Evolutionary conservation across 2,113 vertebrate genomes (phyloP), one percentile per base, ranked within the genome.

Genomic region (Trachemys scripta): DNA sequence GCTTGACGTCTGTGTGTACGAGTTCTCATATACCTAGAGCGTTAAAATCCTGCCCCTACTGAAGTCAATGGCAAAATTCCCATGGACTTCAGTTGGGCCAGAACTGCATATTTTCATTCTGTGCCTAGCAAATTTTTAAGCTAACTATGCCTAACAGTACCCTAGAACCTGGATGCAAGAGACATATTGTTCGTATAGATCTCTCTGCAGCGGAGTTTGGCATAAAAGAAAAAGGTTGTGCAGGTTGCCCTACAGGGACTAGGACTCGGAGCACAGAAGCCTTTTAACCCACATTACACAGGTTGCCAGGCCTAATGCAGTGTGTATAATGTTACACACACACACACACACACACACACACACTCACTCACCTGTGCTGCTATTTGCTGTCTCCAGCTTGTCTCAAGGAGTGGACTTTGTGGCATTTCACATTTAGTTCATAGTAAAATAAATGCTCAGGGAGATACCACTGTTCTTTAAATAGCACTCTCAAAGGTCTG

Each of bases 401-500:
- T 75, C 75, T 80, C 38, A 38, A 2, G 38, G 2, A 42, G 1
- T 1, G 82, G 92, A 89, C 92, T 97, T 88, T 85, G 87, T 1
- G 81, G 91, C 6, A 2, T 14, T 12, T 31, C 49, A 31, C 80
- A 1, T 75, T 81, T 80, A 51, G 90, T 92, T 56, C 95, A 25
- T 14, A 0, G 27, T 80, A 59, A 82, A 94, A 24, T 0, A 5
- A 93, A 87, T 84, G 79, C 72, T 89, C 13, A 53, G 14, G 51
- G 20, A 84, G 90, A 96, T 82, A 85, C 89, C 35, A 1, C 87
- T 1, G 31, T 72, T 82, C 92, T 86, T 94, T 93, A 85, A 80
- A 84, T 6, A 87, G 96, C 42, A 24, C 69, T 51, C 86, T 94
- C 90, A 8, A 3, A 3, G 85, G 94, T 94, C 91, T 65, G 82